Evolutionary conservation across 2,888 invertebrate genomes (phyloP), one percentile per base, ranked within the genome.

Genomic region (Megalurothrips usitatus): DNA sequence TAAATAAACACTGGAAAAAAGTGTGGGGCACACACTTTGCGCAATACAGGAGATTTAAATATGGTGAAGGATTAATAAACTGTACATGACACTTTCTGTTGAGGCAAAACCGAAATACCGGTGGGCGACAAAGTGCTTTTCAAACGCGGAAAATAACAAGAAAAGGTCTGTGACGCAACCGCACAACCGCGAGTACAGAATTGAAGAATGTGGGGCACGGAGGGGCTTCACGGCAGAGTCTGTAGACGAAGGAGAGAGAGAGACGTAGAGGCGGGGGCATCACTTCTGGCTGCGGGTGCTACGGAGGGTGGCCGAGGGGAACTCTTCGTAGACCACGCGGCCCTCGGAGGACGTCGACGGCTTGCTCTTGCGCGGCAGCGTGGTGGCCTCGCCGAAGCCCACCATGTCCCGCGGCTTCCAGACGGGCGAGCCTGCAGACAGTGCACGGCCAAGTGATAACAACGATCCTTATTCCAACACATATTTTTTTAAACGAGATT

Each of bases 321-420:
- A 75, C 68, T 75, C 68, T 12, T 75, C 68, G 68, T 75, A 75
- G 26, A 75, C 68, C 12, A 75, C 68, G 79, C 84, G 83, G 34
- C 83, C 83, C 80, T 83, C 83, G 82, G 83, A 81, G 58, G 83
- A 83, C 58, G 84, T 84, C 79, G 84, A 84, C 78, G 84, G 83
- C 84, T 85, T 85, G 82, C 90, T 90, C 88, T 91, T 91, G 86
- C 91, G 90, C 85, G 91, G 91, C 87, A 91, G 89, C 82, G 91
- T 91, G 85, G 90, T 89, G 85, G 91, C 90, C 88, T 91, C 91
- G 83, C 89, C 89, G 86, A 90, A 88, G 86, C 90, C 89, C 80
- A 88, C 88, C 85, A 89, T 87, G 91, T 96, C 96, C 90, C 97
- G 94, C 90, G 96, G 97, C 92, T 97, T 97, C 97, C 97, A 98